These are phyloP conservation scores for Caranx ignobilis DNA, from an alignment of 2,113 vertebrate genomes.

Conservation along the genomic window DNA sequence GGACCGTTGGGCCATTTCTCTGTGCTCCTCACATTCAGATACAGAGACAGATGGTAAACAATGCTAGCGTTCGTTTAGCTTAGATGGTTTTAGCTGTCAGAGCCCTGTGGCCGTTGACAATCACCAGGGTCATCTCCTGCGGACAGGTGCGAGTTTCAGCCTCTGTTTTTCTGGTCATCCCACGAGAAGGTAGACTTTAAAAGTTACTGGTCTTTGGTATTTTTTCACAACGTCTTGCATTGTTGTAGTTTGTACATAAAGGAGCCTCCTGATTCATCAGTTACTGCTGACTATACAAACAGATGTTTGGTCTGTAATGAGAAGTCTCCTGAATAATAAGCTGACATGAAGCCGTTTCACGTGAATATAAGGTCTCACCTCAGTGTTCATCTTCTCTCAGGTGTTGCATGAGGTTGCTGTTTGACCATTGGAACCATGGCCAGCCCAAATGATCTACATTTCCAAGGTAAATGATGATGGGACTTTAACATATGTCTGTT, in stretches of 20 bases:
- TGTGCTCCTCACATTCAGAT: not conserved
- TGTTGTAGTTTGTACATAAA: not conserved
- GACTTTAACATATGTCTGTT: not conserved
- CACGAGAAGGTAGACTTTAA: accelerated
- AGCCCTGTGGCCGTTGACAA: not conserved
- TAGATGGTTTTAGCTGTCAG: slow-evolving; percentile 1
- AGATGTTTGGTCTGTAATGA: not conserved
- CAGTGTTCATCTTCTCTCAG: slow-evolving; percentile 20
- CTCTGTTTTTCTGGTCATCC: not conserved
- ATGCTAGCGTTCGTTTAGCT: not conserved
- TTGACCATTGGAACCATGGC: slow-evolving; percentile 79
- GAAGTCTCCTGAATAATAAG: not conserved
- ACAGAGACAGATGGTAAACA: not conserved
- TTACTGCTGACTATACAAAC: not conserved
- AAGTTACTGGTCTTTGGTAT: not conserved
- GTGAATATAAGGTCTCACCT: not conserved
- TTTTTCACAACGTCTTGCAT: not conserved
- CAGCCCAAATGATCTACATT: slow-evolving; percentile 84
- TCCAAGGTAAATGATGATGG: slow-evolving; percentile 81
- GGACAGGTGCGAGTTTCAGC: slow-evolving; percentile 13
- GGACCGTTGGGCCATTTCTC: not conserved
- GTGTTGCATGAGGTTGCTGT: slow-evolving; percentile 30
- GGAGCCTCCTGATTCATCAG: not conserved
- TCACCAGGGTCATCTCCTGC: not conserved
- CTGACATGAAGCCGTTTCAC: not conserved